phyloP scores from a whole-genome alignment of 2,113 vertebrate species.

The Ornithorhynchus anatinus region DNA sequence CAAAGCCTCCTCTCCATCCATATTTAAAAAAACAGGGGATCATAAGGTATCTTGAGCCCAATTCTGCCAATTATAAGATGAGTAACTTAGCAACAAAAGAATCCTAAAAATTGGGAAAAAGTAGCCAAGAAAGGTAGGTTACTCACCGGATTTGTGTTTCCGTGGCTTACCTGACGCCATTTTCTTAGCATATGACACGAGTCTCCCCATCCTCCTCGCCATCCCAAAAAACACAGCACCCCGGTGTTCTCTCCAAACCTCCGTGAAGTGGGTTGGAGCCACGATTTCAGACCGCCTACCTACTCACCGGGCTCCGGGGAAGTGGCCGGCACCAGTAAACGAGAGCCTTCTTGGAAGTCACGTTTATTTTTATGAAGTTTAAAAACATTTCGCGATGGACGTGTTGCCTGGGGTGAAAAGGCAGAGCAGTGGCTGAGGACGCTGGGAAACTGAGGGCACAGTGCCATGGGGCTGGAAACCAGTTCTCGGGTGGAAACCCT shows the following conservation, averaged over 20 bases:
- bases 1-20: neutral
- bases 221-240: constrained; percentile 51
- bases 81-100: neutral
- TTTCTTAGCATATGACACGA: constrained; percentile 66
- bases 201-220: too few species aligned
- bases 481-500: too few species aligned
- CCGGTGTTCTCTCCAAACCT: constrained; percentile 42
- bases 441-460: constrained; percentile 29
- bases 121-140: constrained; percentile 40
- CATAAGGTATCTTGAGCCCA: neutral
- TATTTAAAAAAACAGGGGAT: constrained; percentile 14
- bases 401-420: constrained; percentile 53
- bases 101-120: constrained; percentile 29
- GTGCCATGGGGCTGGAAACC: too few species aligned
- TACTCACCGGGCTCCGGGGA: constrained; percentile 38
- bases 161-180: constrained; percentile 70
- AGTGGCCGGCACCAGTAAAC: constrained; percentile 19
- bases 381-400: constrained; percentile 40
- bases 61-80: neutral
- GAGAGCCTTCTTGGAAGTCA: constrained; percentile 35
- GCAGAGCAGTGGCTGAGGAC: constrained; percentile 54
- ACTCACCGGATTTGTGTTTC: constrained; percentile 15
- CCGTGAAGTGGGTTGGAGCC: constrained; percentile 50
- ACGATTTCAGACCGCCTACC: constrained; percentile 31
- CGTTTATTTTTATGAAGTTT: constrained; percentile 39